Base-by-base conservation (phyloP, 1,140 invertebrate genomes). In the Linepithema humile region DNA sequence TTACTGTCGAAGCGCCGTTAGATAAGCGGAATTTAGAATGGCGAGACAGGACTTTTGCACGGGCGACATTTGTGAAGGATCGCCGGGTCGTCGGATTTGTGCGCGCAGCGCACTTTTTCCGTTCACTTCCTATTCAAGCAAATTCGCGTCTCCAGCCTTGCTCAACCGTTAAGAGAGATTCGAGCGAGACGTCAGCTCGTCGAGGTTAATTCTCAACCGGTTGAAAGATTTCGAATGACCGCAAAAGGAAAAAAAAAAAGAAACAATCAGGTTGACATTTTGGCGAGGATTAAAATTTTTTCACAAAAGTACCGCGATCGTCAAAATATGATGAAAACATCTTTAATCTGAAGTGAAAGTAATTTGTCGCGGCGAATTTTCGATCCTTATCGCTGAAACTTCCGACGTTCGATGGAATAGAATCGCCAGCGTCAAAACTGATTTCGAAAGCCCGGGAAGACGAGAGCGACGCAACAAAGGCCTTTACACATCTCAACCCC, bases 21-120 rank as follows among this genome's bases (percentile, higher is more conserved):
- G 92, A 93, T 92, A 93, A 91, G 89, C 88, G 67, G 88, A 93
- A 93, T 93, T 93, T 93, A 92, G 91, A 92, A 90, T 85, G 90
- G 83, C 88, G 91, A 86, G 89, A 91, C 90, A 82, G 91, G 77
- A 90, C 89, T 90, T 91, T 91, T 90, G 82, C 83, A 65, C 45
- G 43, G 12, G 17, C 85, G 83, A 72, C 82, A 60, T 77, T 77
- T 60, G 85, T 88, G 88, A 90, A 91, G 90, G 50, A 43, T 69
- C 85, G 55, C 55, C 53, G 72, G 40, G 38, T 77, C 82, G 86
- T 38, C 59, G 82, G 60, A 65, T 78, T 78, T 69, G 62, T 67
- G 35, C 20, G 17, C 23, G 23, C 38, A n/a, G 10, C 62, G 45
- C 3, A n/a, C 15, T 23, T 67, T 78, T 65, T 40, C 62, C 26